A percentile compares a stretch with the other conserved stretches of the same genome.
phyloP scores from a whole-genome alignment of 2,797 vertebrate genomes.

The Ptychadena robeensis region DNA sequence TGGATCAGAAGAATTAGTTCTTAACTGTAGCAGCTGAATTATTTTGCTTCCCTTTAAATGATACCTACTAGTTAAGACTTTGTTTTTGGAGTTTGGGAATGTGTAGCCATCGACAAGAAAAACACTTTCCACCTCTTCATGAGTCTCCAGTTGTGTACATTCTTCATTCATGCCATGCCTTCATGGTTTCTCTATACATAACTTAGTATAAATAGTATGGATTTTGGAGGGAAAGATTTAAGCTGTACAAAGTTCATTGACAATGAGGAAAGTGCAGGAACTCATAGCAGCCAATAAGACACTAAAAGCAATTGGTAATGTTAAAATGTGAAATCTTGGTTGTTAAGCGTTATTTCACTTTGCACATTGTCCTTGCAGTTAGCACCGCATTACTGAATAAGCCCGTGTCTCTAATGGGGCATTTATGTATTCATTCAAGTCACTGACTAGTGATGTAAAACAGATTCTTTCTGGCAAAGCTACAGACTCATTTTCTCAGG shows the following conservation, averaged over 20 bases:
- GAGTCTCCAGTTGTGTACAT: background rate
- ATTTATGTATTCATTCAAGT: background rate
- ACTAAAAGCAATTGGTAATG: background rate
- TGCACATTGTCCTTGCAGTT: background rate
- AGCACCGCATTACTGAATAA: no score
- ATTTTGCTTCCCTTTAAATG: background rate
- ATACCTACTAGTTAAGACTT: background rate
- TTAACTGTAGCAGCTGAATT: background rate
- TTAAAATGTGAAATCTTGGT: background rate
- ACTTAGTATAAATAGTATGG: background rate
- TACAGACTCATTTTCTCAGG: background rate
- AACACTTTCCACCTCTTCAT: background rate
- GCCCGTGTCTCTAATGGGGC: background rate
- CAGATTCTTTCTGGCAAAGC: background rate
- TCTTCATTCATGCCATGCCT: background rate
- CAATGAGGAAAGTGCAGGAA: background rate
- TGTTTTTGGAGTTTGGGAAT: conserved; percentile 5
- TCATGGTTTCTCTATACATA: background rate
- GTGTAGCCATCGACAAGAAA: background rate
- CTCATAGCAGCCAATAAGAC: background rate
- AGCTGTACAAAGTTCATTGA: no score
- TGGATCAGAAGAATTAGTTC: background rate
- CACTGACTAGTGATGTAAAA: background rate
- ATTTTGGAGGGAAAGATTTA: no score
- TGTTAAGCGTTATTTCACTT: background rate